A percentile compares a stretch with the other conserved stretches of the same genome.
Evolutionary conservation across 2,113 vertebrate species (phyloP).

Genomic region (Rostratula benghalensis): DNA sequence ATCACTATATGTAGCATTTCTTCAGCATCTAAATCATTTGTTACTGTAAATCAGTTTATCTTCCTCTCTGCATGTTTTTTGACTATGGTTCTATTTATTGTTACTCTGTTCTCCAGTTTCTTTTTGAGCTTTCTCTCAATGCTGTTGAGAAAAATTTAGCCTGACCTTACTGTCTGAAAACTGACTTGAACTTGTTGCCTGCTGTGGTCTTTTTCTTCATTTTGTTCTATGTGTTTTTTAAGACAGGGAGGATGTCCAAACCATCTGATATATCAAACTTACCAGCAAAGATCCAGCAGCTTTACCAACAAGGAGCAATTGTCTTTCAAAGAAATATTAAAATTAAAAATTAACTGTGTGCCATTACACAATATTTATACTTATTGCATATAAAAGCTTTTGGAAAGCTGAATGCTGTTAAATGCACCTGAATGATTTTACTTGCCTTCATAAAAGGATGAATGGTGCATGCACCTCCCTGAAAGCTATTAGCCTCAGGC

Average conservation of each 20-base stretch:
- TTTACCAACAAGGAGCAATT: background rate
- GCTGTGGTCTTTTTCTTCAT: background rate
- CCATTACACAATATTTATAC: background rate
- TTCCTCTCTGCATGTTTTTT: background rate
- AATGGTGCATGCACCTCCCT: background rate
- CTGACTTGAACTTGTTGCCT: background rate
- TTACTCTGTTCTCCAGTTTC: background rate
- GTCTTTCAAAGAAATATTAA: background rate
- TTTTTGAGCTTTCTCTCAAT: background rate
- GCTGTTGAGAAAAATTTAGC: background rate
- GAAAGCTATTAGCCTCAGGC: conserved; percentile 3
- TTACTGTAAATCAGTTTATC: background rate
- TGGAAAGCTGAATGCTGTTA: background rate
- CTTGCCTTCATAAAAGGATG: conserved; percentile 3
- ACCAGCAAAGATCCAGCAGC: background rate
- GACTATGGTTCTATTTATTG: background rate
- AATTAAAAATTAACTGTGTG: background rate
- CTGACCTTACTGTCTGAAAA: background rate
- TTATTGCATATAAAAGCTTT: background rate
- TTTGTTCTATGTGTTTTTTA: background rate
- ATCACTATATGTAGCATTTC: background rate
- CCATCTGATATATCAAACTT: background rate
- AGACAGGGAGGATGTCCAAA: background rate
- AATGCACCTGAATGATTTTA: conserved; percentile 43
- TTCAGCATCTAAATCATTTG: background rate